Evolutionary conservation across 2,888 invertebrate species (phyloP).

Genomic region (Nipponacmea schrenckii): DNA sequence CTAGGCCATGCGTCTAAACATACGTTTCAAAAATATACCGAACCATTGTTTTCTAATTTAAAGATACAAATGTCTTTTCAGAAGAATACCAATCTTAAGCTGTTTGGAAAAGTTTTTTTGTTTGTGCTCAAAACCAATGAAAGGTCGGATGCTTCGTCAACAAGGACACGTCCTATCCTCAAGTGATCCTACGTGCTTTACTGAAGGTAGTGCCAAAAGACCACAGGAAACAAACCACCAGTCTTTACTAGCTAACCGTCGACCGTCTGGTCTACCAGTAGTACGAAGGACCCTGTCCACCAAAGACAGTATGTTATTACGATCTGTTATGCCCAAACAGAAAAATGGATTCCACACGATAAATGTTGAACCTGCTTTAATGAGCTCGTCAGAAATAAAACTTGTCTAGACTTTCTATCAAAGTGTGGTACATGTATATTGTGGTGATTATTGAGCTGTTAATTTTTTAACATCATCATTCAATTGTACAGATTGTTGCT

Average conservation of each 20-base stretch:
- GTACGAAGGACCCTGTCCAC: constrained; percentile 38
- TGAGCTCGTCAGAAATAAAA: no score
- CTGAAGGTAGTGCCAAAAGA: constrained; percentile 8
- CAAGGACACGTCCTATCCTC: constrained; percentile 23
- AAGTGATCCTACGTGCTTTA: constrained; percentile 27
- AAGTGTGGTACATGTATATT: no score
- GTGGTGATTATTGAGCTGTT: no score
- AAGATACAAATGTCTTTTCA: no score
- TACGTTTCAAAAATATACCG: no score
- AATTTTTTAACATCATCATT: no score
- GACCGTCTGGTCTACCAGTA: constrained; percentile 44
- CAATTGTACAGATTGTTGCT: no score
- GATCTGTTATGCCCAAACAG: constrained; percentile 24
- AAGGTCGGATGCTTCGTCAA: constrained; percentile 1
- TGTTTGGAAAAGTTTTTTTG: constrained; percentile 3
- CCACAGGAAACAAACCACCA: neutral
- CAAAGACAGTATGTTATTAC: constrained; percentile 36
- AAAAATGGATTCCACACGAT: neutral
- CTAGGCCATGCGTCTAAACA: no score
- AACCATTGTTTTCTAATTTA: no score
- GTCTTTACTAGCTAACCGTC: constrained; percentile 25
- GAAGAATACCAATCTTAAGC: neutral
- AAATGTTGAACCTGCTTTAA: no score
- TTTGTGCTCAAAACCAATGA: constrained; percentile 9
- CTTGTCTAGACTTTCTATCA: no score